Conservation (phyloP, 2,888 invertebrate species). For the Cephus sareptanus region DNA sequence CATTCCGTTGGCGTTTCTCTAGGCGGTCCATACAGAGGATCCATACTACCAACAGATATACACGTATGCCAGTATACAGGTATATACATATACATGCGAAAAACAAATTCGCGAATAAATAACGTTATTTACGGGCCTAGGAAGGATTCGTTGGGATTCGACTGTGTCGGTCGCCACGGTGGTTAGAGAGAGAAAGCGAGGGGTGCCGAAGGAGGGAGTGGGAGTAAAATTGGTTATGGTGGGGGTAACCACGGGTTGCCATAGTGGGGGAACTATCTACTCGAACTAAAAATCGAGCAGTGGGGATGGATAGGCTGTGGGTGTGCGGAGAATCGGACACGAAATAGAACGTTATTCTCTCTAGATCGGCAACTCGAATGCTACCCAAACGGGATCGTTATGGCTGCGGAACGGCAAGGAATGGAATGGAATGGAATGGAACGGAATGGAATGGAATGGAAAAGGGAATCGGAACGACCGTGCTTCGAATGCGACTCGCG, state of each 20-base stretch:
- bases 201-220: background rate
- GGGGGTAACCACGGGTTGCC: background rate
- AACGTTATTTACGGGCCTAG: constrained; percentile 20
- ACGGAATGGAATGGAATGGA: constrained; percentile 1
- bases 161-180: background rate
- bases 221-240: background rate
- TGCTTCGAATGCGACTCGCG: constrained; percentile 8
- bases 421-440: constrained; percentile 3
- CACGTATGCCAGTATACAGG: background rate
- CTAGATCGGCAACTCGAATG: constrained; percentile 8
- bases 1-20: constrained; percentile 38
- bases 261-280: background rate
- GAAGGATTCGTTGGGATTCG: constrained; percentile 8
- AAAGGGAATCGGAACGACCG: constrained; percentile 1
- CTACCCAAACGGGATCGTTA: constrained; percentile 5
- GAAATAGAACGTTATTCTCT: constrained; percentile 5
- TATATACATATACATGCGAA: background rate
- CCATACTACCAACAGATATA: background rate
- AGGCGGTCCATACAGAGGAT: constrained; percentile 16
- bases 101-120: constrained; percentile 25
- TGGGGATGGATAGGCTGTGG: background rate
- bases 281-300: background rate
- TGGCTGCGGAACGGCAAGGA: background rate
- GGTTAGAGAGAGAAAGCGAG: background rate
- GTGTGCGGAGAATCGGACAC: constrained; percentile 3